Percentiles rank a stretch among this genome's conserved stretches.
These are phyloP conservation scores for Brachyistius frenatus DNA, from an alignment of 2,113 vertebrate species.

Conservation along the genomic window DNA sequence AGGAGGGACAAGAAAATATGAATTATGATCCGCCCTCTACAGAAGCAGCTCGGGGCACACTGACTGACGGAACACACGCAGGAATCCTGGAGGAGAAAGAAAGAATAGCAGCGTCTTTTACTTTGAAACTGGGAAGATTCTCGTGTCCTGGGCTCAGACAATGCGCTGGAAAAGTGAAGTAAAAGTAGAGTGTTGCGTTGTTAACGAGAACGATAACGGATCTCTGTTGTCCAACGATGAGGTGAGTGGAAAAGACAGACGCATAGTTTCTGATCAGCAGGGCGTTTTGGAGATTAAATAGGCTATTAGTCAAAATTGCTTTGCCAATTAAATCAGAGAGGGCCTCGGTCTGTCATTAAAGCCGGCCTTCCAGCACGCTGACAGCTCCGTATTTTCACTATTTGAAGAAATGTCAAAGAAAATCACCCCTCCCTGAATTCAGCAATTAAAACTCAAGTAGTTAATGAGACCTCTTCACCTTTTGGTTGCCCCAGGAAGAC, in stretches of 20 bases:
- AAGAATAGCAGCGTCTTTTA: conserved; percentile 49
- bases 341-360: conserved; percentile 41
- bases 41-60: conserved; percentile 60
- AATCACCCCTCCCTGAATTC: conserved; percentile 79
- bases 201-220: conserved; percentile 83
- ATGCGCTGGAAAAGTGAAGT: conserved; percentile 95
- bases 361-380: conserved; percentile 53
- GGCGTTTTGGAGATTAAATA: conserved; percentile 10
- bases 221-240: conserved; percentile 83
- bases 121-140: conserved; percentile 4
- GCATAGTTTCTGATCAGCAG: not conserved
- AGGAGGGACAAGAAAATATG: conserved; percentile 59
- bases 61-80: conserved; percentile 52
- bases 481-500: conserved; percentile 80
- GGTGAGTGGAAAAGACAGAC: conserved; percentile 81
- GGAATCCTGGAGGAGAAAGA: conserved; percentile 34
- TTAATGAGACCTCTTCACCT: conserved; percentile 90
- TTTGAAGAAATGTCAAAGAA: conserved; percentile 85
- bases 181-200: conserved; percentile 86
- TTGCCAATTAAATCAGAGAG: conserved; percentile 50
- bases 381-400: conserved; percentile 80
- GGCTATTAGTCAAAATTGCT: conserved; percentile 37
- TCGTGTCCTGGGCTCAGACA: conserved; percentile 31
- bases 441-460: conserved; percentile 89
- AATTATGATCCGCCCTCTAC: conserved; percentile 85